phyloP scores from a whole-genome alignment of 2,888 invertebrate species.

The Yponomeuta plumbellus region DNA sequence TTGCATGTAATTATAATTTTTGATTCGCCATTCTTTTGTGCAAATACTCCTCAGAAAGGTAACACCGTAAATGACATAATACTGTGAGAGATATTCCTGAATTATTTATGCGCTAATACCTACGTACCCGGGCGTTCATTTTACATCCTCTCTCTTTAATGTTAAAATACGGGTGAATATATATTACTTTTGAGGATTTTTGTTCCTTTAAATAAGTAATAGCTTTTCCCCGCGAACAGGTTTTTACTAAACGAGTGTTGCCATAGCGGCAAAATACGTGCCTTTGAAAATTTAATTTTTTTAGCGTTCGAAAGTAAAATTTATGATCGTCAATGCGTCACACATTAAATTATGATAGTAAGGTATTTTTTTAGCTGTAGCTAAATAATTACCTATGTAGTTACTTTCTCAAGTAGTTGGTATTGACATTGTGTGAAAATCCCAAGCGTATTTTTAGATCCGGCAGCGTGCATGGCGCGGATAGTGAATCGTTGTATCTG shows the following conservation, averaged over 20 bases:
- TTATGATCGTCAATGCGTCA: constrained; percentile 26
- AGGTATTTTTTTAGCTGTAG: not conserved
- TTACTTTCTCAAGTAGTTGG: not conserved
- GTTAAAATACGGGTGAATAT: constrained; percentile 66
- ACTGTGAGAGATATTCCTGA: constrained; percentile 68
- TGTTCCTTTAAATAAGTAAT: constrained; percentile 71
- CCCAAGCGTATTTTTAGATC: not conserved
- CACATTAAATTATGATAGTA: not conserved
- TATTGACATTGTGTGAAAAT: constrained; percentile 3
- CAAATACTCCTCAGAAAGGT: constrained; percentile 70
- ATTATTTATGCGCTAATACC: constrained; percentile 72
- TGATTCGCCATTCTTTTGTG: constrained; percentile 76
- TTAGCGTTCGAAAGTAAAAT: constrained; percentile 51
- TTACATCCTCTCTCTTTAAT: constrained; percentile 42
- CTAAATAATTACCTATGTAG: not conserved
- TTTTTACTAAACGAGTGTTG: constrained; percentile 65
- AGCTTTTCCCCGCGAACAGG: constrained; percentile 66
- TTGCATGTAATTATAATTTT: constrained; percentile 77
- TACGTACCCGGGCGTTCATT: constrained; percentile 35
- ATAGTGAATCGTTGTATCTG: constrained; percentile 51
- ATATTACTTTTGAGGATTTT: constrained; percentile 72
- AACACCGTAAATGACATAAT: constrained; percentile 74
- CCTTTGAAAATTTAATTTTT: constrained; percentile 50
- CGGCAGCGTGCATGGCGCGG: not conserved
- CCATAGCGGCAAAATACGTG: constrained; percentile 37